Evolutionary conservation across 2,888 invertebrate species (phyloP), one percentile per base, ranked within the genome.

Genomic region (Thalpophila matura): DNA sequence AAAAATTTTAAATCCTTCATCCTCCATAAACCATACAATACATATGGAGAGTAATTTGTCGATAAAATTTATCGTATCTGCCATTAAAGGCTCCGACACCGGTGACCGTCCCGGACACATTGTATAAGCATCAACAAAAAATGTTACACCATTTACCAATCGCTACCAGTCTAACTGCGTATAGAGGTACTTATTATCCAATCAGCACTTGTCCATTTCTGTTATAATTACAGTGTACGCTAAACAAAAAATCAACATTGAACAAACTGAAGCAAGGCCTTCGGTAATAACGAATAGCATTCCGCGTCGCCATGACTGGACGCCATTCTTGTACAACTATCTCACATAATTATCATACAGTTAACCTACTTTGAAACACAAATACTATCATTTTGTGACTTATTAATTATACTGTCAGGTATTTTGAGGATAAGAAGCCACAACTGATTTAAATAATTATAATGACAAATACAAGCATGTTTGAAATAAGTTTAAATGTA

Each of bases 271-370:
- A 58, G 53, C 82, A 80, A 80, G 85, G 81, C 72, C 82, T 56
- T 59, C 49, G 69, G 40, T 69, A 71, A 74, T 74, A 73, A 77
- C 71, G 59, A 73, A 70, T 70, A 74, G 24, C 71, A 76, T 77
- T 77, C 69, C 77, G 74, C 69, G 70, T 74, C 76, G 74, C 62
- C 67, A 70, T 72, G 64, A 67, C 59, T 69, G 45, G 61, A 51
- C 57, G 59, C 71, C 74, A 81, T 84, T 80, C 82, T 79, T 79
- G 79, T 81, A 80, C 81, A 82, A 84, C 83, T 81, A 84, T 81
- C 83, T 78, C 77, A 74, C 45, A 55, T 68, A 82, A 84, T 84
- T 83, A 79, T 42, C 79, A 84, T 83, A 74, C 79, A 69, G 73
- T 77, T 84, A 81, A 82, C 84, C 83, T 55, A 84, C 74, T 79